Percentiles rank a stretch among this genome's conserved stretches.
These are phyloP conservation scores for Glaucopsyche alexis DNA, from an alignment of 2,888 invertebrate species.

Conservation along the genomic window DNA sequence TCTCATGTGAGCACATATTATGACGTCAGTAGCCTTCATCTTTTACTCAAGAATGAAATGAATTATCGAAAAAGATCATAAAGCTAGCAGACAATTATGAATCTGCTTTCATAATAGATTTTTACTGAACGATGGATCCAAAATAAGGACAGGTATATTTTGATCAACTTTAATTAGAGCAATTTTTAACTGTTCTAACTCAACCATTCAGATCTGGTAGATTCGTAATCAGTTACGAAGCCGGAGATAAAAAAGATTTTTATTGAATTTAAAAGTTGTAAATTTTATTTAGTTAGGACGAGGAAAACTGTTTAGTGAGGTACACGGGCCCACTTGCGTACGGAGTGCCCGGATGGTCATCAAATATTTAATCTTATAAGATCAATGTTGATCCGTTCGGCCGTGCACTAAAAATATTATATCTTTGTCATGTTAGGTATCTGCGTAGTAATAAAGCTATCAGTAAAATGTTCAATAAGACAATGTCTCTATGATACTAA, in stretches of 20 bases:
- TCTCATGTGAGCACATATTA: background rate
- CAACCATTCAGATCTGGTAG: too few species aligned
- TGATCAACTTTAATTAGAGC: too few species aligned
- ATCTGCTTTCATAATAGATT: too few species aligned
- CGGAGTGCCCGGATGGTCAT: background rate
- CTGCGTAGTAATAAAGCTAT: background rate
- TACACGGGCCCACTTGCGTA: background rate
- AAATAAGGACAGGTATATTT: too few species aligned
- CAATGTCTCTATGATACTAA: too few species aligned
- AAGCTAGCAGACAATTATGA: too few species aligned
- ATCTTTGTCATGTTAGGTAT: background rate
- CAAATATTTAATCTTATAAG: conserved; percentile 3
- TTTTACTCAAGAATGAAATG: background rate
- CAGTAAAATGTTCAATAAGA: too few species aligned
- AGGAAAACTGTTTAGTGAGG: background rate
- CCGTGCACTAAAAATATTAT: background rate
- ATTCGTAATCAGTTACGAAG: too few species aligned
- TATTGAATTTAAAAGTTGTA: background rate
- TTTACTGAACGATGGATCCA: too few species aligned
- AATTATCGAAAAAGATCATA: background rate
- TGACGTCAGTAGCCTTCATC: background rate
- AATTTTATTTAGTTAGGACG: conserved; percentile 16
- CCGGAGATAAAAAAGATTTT: background rate
- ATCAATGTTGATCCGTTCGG: background rate
- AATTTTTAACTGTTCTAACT: too few species aligned